Evolutionary conservation across 2,113 vertebrate species (phyloP), one percentile per base, ranked within the genome.

Genomic region (Aythya baeri): DNA sequence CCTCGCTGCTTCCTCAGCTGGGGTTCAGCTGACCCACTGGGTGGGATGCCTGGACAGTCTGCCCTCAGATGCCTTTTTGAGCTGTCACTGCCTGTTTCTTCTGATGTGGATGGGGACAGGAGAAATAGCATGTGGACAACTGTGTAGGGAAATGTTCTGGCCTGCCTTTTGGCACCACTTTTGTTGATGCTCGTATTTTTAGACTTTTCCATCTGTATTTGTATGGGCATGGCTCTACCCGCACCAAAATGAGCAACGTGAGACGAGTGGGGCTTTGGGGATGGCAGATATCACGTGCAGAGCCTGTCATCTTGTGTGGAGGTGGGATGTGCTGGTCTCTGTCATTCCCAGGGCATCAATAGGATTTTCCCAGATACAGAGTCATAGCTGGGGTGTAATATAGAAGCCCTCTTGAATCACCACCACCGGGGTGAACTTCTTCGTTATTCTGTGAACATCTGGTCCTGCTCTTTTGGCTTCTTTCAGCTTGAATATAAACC

Each of bases 81-180:
- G 27, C 17, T 82, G 26, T 36, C 6, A 2, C 38, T 74, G 46
- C n/a, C 46, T 34, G 22, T 67, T 18, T 0, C 26, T 89, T 43
- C 22, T 61, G 86, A 46, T 17, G 3, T 55, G 4, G 11, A 0
- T 23, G 31, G 76, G 49, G 54, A 22, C 26, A 36, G 49, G 27
- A 61, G 43, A 13, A 20, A 6, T n/a, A 43, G 1, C 20, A 1
- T 8, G 32, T 25, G 29, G 29, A 8, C 25, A 75, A 85, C 31
- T 49, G 3, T 0, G 1, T 17, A 23, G 20, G 25, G 34, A 43
- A 8, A 9, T 8, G 27, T 13, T 76, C 52, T 32, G 7, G 5
- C 25, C 61, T 93, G 65, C 12, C 5, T 82, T 63, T 63, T 50
- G 7, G 8, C 17, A 41, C 27, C 0, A 1, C 27, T 84, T 75